Evolutionary conservation across 2,797 vertebrate species (phyloP).

Genomic region (Leucoraja ocellata): DNA sequence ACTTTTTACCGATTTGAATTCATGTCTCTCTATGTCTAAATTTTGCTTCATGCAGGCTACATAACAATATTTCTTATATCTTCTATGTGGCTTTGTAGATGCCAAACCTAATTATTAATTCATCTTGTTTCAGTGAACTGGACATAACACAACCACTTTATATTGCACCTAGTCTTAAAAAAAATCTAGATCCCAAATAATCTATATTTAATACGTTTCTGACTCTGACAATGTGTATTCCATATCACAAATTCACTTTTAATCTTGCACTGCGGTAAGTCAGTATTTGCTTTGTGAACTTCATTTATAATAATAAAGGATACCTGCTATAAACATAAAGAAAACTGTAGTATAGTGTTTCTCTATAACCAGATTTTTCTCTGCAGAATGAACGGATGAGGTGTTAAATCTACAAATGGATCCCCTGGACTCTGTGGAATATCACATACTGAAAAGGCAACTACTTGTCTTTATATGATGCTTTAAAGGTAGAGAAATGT

Average conservation of each 20-base stretch:
- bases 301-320: not conserved
- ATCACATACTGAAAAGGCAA: not conserved
- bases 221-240: slow-evolving; percentile 25
- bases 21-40: not conserved
- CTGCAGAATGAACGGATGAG: not conserved
- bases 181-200: slow-evolving; percentile 33
- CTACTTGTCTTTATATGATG: not conserved
- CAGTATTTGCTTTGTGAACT: not conserved
- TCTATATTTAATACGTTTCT: slow-evolving; percentile 29
- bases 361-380: not conserved
- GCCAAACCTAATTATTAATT: slow-evolving; percentile 35
- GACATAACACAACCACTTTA: slow-evolving; percentile 36
- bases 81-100: slow-evolving; percentile 19
- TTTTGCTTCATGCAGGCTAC: not conserved
- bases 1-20: not conserved
- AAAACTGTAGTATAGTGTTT: not conserved
- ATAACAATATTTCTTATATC: slow-evolving; percentile 1
- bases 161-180: slow-evolving; percentile 10
- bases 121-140: slow-evolving; percentile 38
- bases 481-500: not conserved
- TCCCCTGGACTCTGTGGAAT: not conserved
- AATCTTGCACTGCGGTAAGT: not conserved
- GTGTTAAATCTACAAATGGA: not conserved
- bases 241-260: slow-evolving; percentile 27
- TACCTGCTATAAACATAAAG: not conserved